These are phyloP conservation scores for Pristionchus entomophagus DNA, from an alignment of 2,888 invertebrate species.

Conservation along the genomic window DNA sequence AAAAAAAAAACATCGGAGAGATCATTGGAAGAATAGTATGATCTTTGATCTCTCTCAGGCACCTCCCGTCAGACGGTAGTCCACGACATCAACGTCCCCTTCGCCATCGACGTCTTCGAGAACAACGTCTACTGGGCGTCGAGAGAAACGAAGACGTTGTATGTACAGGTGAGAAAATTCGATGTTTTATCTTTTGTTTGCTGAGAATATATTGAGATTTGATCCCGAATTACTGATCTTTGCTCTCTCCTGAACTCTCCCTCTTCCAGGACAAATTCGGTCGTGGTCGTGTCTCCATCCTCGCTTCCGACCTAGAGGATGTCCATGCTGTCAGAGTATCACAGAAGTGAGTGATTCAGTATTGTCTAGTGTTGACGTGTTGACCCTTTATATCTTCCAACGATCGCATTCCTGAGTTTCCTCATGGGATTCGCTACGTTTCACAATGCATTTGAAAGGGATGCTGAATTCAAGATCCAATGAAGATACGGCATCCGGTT, in stretches of 20 bases:
- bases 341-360: slow-evolving; percentile 63
- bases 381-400: too few species aligned
- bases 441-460: too few species aligned
- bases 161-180: slow-evolving; percentile 81
- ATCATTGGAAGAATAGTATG: background rate
- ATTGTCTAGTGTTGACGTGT: background rate
- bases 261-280: slow-evolving; percentile 89
- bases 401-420: too few species aligned
- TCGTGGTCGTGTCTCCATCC: slow-evolving; percentile 88
- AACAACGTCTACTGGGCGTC: slow-evolving; percentile 94
- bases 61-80: slow-evolving; percentile 65
- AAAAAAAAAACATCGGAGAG: too few species aligned
- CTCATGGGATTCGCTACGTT: too few species aligned
- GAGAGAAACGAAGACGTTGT: slow-evolving; percentile 88
- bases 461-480: too few species aligned
- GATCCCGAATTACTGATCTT: background rate
- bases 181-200: background rate
- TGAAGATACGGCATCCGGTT: too few species aligned
- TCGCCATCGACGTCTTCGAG: slow-evolving; percentile 90
- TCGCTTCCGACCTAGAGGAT: slow-evolving; percentile 88
- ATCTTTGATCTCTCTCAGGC: slow-evolving; percentile 52
- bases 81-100: slow-evolving; percentile 66
- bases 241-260: background rate
- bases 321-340: slow-evolving; percentile 86
- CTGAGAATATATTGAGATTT: background rate